Percentiles rank a stretch among this genome's conserved stretches.
Conservation (phyloP, 2,888 invertebrate species). For the Harmothoe impar region DNA sequence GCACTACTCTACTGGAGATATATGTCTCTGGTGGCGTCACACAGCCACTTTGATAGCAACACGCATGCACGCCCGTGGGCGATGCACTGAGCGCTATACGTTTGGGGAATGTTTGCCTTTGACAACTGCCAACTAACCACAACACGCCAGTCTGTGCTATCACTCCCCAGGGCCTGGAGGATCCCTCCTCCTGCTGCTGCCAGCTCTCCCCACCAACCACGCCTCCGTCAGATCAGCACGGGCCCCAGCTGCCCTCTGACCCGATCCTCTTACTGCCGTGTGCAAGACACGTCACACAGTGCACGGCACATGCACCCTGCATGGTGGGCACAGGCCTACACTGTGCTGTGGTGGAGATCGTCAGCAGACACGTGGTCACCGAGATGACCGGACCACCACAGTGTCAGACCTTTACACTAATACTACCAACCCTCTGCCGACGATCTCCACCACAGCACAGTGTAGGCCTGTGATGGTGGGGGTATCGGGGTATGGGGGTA, state of each 20-base stretch:
- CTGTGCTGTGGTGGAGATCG: too few species aligned
- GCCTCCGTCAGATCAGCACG: conserved; percentile 11
- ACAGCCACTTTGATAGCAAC: too few species aligned
- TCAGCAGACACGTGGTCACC: too few species aligned
- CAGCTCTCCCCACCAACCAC: not conserved
- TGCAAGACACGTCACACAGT: not conserved
- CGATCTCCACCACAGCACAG: too few species aligned
- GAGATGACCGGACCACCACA: too few species aligned
- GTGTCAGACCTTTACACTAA: too few species aligned
- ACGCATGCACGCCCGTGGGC: not conserved
- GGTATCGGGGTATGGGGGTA: too few species aligned
- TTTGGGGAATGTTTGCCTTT: conserved; percentile 28
- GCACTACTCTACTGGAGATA: too few species aligned
- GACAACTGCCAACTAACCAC: conserved; percentile 30
- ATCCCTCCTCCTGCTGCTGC: not conserved
- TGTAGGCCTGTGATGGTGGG: too few species aligned
- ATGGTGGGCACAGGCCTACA: not conserved
- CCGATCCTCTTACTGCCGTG: not conserved
- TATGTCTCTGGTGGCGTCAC: too few species aligned
- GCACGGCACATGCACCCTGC: not conserved
- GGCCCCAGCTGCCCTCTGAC: not conserved
- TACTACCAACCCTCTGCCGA: too few species aligned
- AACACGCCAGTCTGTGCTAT: conserved; percentile 22
- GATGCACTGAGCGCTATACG: not conserved
- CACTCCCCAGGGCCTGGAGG: not conserved